Base-by-base conservation (phyloP, 2,888 invertebrate species). In the Subacronicta megacephala region DNA sequence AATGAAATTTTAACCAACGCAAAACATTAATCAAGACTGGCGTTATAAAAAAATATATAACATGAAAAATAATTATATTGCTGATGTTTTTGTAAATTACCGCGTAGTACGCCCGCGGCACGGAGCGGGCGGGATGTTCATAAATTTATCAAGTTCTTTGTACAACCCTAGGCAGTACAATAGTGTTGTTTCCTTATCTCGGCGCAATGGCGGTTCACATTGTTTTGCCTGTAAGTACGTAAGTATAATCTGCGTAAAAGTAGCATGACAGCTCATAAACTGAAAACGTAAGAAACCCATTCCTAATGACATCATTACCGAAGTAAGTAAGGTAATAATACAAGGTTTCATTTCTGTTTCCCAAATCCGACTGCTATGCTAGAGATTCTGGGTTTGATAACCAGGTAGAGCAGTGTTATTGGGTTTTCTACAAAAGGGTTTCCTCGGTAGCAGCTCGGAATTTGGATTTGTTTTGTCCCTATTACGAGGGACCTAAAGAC, bases 151-250 rank as follows among this genome's bases (percentile, higher is more conserved):
- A 26, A 52, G 44, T 29, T 26, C 37, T 49, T 50, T 56, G 43
- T 66, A 47, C 77, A 77, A 23, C 77, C 77, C 75, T 78, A 65
- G 17, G 52, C 53, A 40, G 37, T 56, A 82, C 78, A 82, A 82
- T 78, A 62, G 62, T 61, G 46, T 61, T 57, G 68, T 75, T 78
- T 72, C 77, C 73, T 81, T 81, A 82, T 79, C 81, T 79, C 56
- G 18, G 55, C 63, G 69, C 68, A 70, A 71, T 71, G 73, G 26
- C 49, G 54, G 62, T 76, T 78, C 73, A 66, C 79, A 78, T 80
- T 76, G 78, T 77, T 75, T 65, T 64, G 63, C 53, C 62, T 54
- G 58, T 45, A 59, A 43, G 31, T 45, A 59, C 44, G 31, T 42
- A 47, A 51, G 46, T 46, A 53, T 47, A 46, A 64, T 62, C 60